Base-by-base conservation (phyloP, 2,888 invertebrate genomes). In the Drosophila macrospina region DNA sequence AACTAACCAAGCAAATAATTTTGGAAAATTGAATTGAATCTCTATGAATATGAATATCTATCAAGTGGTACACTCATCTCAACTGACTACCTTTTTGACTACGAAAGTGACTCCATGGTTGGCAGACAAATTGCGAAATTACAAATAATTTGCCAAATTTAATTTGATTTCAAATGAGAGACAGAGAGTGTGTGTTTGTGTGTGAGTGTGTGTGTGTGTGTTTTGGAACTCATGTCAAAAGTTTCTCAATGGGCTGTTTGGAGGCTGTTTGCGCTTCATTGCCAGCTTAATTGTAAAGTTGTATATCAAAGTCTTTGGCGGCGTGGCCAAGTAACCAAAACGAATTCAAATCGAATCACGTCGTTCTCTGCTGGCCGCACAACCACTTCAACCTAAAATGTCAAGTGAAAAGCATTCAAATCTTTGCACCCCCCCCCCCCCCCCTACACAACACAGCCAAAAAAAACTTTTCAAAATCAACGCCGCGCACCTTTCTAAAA, bases 1-100 rank as follows among this genome's bases (percentile, higher is more conserved):
- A 86, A 86, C 88, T 79, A 86, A 82, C 85, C 88, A 89, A 86
- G 88, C 89, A 80, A 82, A 89, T 86, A 89, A 86, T 88, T 89
- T 79, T 76, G 41, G 62, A 82, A 86, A 89, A 86, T 86, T 86
- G 60, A 89, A 88, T 88, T 86, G 71, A 69, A 68, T 70, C 63
- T 74, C 56, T 55, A 67, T 77, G 81, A 80, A 80, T 77, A 80
- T 88, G 88, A 84, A 88, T 83, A 72, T 60, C n/a, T n/a, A 48
- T 30, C 65, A 64, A 64, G 37, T 57, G 52, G 48, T 32, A 34
- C 20, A 32, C 34, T 36, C 32, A 48, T 34, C 34, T 36, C 32
- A 48, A 30, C 36, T 34, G 15, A 32, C 28, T 68, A 66, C 50
- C 55, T 45, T 39, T 24, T 24, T 36, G 52, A 48, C 20, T 24